Evolutionary conservation across 2,797 vertebrate species (phyloP).

Genomic region (Poeciliopsis presidionis): DNA sequence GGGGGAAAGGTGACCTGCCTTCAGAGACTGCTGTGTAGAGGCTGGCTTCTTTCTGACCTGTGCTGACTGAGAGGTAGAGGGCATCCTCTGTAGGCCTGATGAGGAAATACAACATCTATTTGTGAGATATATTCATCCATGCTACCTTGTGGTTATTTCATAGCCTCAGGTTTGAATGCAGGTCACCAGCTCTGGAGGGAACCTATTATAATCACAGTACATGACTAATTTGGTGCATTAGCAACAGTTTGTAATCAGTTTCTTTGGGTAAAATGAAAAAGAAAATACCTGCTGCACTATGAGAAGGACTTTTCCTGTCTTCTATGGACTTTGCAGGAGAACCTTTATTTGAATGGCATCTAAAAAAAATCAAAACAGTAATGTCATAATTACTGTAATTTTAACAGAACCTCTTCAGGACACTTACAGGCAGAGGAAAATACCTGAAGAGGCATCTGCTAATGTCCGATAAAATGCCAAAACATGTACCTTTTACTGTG

Average conservation of each 20-base stretch:
- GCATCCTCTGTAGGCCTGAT: constrained; percentile 72
- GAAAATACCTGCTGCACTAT: constrained; percentile 45
- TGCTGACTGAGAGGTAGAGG: constrained; percentile 54
- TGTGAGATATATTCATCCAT: background rate
- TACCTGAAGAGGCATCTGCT: background rate
- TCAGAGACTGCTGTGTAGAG: constrained; percentile 35
- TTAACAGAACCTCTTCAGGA: background rate
- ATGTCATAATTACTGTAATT: background rate
- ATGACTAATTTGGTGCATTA: background rate
- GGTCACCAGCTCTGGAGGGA: background rate
- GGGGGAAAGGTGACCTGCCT: constrained; percentile 59
- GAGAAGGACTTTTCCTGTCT: constrained; percentile 20
- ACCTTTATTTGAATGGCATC: constrained; percentile 55
- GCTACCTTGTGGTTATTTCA: background rate
- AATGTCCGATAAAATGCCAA: background rate
- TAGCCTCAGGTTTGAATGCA: background rate
- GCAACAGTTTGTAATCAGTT: background rate
- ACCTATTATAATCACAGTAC: no score
- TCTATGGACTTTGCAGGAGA: constrained; percentile 33
- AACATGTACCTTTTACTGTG: constrained; percentile 63
- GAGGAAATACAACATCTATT: constrained; percentile 47
- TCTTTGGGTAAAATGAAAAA: background rate
- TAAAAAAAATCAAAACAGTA: constrained; percentile 10
- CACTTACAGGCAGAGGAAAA: background rate
- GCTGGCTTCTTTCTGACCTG: constrained; percentile 30